A percentile compares a stretch with the other conserved stretches of the same genome.
These are phyloP conservation scores for Paedocypris micromegethes DNA, from an alignment of 2,797 vertebrate species.

Conservation along the genomic window DNA sequence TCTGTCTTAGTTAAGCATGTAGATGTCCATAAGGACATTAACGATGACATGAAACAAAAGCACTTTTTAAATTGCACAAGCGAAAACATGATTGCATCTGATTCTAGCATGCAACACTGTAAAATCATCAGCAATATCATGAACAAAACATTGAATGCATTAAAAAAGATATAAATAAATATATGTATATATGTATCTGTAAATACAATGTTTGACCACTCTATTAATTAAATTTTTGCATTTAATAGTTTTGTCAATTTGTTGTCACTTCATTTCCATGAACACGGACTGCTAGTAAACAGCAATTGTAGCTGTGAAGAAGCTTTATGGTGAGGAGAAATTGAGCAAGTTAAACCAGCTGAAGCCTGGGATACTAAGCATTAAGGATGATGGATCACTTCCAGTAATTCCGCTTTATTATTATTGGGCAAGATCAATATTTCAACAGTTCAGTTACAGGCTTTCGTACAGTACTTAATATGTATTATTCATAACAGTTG, in stretches of 20 bases:
- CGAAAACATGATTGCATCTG: no score
- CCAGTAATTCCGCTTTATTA: conserved; percentile 74
- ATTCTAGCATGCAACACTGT: no score
- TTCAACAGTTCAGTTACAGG: conserved; percentile 70
- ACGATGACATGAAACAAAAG: conserved; percentile 54
- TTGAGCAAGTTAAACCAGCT: conserved; percentile 63
- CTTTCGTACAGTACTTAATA: conserved; percentile 66
- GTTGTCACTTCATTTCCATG: conserved; percentile 70
- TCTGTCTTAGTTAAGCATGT: conserved; percentile 76
- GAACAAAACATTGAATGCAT: not conserved
- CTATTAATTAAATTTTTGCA: conserved; percentile 61
- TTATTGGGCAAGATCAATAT: conserved; percentile 78
- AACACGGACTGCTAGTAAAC: conserved; percentile 59
- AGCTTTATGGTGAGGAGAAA: conserved; percentile 57
- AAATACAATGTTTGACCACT: conserved; percentile 4
- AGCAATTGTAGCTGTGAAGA: conserved; percentile 52
- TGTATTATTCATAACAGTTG: conserved; percentile 74
- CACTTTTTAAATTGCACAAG: conserved; percentile 4
- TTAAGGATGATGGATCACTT: conserved; percentile 68
- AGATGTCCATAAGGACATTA: conserved; percentile 58
- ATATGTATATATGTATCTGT: conserved; percentile 2
- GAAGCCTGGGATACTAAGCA: conserved; percentile 36
- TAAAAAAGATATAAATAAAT: conserved; percentile 21
- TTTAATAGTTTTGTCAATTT: conserved; percentile 66
- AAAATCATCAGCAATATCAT: no score